Conservation (phyloP, 1,140 invertebrate species). For the Chrysopa pallens region DNA sequence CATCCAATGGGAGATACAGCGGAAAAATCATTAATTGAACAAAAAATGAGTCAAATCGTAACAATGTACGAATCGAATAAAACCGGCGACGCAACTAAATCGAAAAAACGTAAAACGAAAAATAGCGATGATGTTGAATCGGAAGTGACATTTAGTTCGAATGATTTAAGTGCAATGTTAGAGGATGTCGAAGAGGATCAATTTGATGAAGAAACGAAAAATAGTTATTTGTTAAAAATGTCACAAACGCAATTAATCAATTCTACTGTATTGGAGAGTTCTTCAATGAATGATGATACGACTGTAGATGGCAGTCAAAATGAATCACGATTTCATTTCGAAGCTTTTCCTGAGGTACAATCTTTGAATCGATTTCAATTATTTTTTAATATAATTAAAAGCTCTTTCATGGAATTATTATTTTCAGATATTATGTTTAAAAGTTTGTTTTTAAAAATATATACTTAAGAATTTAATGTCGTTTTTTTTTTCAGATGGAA, state of each 20-base stretch:
- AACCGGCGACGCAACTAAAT: neutral
- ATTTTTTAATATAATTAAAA: too few relatives aligned
- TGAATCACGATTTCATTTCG: constrained; percentile 29
- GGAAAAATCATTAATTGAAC: neutral
- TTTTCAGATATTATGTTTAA: constrained; percentile 5
- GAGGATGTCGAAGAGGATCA: constrained; percentile 17
- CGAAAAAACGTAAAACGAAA: constrained; percentile 11
- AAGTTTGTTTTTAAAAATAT: constrained; percentile 5
- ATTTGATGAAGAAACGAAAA: constrained; percentile 29
- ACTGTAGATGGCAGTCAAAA: neutral
- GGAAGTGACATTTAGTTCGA: constrained; percentile 6
- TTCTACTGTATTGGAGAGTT: constrained; percentile 7
- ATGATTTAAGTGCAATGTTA: neutral
- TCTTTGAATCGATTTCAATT: too few relatives aligned
- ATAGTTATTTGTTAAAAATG: constrained; percentile 49
- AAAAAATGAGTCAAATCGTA: neutral
- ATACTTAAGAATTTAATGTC: too few relatives aligned
- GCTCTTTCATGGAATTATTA: constrained; percentile 1
- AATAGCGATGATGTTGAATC: constrained; percentile 3
- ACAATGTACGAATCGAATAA: neutral
- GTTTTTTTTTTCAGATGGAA: constrained; percentile 33
- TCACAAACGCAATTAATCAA: constrained; percentile 25
- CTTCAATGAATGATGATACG: constrained; percentile 18
- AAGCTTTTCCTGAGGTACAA: constrained; percentile 41
- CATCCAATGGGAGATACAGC: neutral